These are phyloP conservation scores for Mycogona germanica DNA, from an alignment of 2,888 invertebrate species.

Conservation along the genomic window DNA sequence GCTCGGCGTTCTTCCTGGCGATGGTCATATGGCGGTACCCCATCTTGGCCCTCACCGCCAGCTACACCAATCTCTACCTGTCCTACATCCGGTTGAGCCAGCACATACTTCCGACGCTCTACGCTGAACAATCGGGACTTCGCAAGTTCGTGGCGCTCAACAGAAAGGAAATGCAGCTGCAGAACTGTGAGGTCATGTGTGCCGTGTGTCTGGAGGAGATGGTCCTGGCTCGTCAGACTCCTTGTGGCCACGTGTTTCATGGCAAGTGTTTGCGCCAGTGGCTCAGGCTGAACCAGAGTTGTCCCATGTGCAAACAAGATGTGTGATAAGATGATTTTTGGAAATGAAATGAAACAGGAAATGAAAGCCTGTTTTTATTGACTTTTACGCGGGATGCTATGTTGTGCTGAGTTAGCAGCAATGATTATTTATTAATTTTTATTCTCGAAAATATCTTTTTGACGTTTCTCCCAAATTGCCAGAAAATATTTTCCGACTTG, in stretches of 20 bases:
- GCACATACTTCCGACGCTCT: neutral
- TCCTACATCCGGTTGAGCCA: neutral
- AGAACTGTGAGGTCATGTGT: neutral
- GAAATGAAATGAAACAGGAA: neutral
- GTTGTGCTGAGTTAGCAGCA: too few relatives aligned
- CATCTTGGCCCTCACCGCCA: neutral
- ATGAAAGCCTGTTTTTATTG: neutral
- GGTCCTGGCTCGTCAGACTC: neutral
- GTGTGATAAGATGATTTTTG: neutral
- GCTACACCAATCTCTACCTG: constrained; percentile 1
- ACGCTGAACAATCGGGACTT: neutral
- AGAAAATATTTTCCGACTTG: too few relatives aligned
- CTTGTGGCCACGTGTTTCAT: constrained; percentile 1
- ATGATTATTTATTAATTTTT: too few relatives aligned
- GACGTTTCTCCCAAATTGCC: too few relatives aligned
- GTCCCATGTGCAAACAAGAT: constrained; percentile 6
- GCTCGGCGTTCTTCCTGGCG: neutral
- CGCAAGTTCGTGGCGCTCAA: neutral
- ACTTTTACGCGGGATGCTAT: neutral
- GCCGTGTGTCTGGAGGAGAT: constrained; percentile 6
- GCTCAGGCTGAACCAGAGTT: neutral
- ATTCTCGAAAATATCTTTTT: too few relatives aligned
- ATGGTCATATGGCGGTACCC: neutral
- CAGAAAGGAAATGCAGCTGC: neutral
- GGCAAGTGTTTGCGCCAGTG: neutral